phyloP scores from a whole-genome alignment of 2,888 invertebrate genomes.

The Lepidochrysops patricia region DNA sequence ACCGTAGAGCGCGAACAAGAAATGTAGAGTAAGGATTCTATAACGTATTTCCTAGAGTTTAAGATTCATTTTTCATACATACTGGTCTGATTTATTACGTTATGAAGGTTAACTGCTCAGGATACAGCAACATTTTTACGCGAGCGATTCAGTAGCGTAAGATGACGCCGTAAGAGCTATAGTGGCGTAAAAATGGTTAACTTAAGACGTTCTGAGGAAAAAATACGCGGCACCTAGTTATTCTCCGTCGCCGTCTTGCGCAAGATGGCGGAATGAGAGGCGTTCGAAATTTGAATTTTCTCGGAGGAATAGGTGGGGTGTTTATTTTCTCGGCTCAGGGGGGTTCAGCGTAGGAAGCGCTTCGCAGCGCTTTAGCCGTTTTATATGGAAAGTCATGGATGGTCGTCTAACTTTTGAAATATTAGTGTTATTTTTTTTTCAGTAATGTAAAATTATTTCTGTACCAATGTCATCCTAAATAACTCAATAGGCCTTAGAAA shows the following conservation, averaged over 20 bases:
- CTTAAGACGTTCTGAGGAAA: constrained; percentile 71
- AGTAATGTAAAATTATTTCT: too few relatives aligned
- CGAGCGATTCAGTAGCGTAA: constrained; percentile 70
- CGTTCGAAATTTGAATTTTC: constrained; percentile 69
- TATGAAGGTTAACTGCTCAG: constrained; percentile 33
- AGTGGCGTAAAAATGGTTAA: constrained; percentile 68
- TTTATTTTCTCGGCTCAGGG: constrained; percentile 37
- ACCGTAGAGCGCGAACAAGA: constrained; percentile 28
- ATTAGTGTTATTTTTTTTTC: too few relatives aligned
- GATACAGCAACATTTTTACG: constrained; percentile 63
- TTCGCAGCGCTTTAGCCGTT: constrained; percentile 29
- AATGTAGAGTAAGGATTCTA: constrained; percentile 15
- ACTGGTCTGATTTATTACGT: constrained; percentile 23
- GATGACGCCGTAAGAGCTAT: constrained; percentile 64
- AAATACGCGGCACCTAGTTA: constrained; percentile 62
- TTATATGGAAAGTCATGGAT: constrained; percentile 30
- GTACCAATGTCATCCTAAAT: too few relatives aligned
- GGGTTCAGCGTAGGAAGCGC: constrained; percentile 25
- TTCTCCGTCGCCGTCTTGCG: constrained; percentile 70
- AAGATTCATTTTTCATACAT: constrained; percentile 22
- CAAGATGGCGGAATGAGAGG: constrained; percentile 68
- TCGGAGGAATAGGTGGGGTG: constrained; percentile 67
- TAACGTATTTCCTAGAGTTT: rapidly evolving
- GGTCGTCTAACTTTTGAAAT: constrained; percentile 38
- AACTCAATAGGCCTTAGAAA: too few relatives aligned